Base-by-base conservation (phyloP, 2,113 vertebrate genomes). In the Sorex fumeus region DNA sequence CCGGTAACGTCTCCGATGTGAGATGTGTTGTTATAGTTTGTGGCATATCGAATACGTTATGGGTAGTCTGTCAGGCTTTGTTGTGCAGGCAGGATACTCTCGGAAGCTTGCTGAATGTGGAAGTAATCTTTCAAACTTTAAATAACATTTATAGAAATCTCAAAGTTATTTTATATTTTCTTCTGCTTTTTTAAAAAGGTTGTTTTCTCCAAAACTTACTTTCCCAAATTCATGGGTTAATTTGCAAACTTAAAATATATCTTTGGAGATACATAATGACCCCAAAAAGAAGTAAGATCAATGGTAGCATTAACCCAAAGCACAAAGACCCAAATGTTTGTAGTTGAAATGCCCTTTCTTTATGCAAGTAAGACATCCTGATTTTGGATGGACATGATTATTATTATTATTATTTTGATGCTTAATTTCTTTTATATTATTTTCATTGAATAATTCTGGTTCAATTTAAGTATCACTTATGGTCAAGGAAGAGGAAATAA, bases 141-240 rank as follows among this genome's bases (percentile, higher is more conserved):
- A 40, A 40, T 40, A 40, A 40, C 7, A 40, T 40, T 40, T n/a
- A n/a, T 25, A 93, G n/a, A 86, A 91, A 90, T 86, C 40, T 62
- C 64, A 80, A 94, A 94, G 23, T 34, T 84, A 87, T 91, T 21
- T 60, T 60, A 77, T 10, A 90, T 78, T 81, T 71, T 69, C 21
- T 21, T 60, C 23, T 15, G 13, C 18, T 19, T 60, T 60, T 21
- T 60, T 60, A 19, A 21, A 7, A 21, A 60, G 43, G 3, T 62
- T 1, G 19, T 60, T 84, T 94, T 91, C 50, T 76, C n/a, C 34
- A 71, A 3, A 43, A 34, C 3, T 45, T 1, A 84, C 45, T 53
- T 64, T 85, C 10, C 9, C 40, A 88, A 94, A 84, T 90, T 93
- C 27, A 40, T 70, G 4, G 53, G n/a, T 76, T 96, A 88, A 78